These are phyloP conservation scores for Balanococcus diminutus DNA, from an alignment of 2,888 invertebrate genomes.

Conservation along the genomic window DNA sequence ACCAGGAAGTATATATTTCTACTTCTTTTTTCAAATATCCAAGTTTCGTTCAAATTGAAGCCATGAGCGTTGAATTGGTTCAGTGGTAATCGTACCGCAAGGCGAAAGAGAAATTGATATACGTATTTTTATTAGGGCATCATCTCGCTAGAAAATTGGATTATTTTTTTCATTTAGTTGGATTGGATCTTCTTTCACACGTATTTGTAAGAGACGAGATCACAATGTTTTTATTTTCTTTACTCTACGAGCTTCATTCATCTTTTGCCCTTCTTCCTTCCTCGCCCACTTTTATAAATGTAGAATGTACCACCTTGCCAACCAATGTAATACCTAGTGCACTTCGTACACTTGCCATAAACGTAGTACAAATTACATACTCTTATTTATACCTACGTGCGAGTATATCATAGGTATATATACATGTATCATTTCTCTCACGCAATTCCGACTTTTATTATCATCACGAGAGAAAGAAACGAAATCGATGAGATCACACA, in stretches of 20 bases:
- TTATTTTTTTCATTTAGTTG: constrained; percentile 14
- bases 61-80: too few relatives aligned
- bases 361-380: neutral
- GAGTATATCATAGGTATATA: neutral
- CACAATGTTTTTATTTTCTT: neutral
- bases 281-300: neutral
- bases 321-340: neutral
- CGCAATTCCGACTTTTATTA: neutral
- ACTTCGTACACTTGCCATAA: neutral
- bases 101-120: neutral
- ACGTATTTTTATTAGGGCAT: neutral
- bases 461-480: neutral
- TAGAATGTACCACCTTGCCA: neutral
- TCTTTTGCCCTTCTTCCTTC: neutral
- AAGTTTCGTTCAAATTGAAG: too few relatives aligned
- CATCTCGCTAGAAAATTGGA: neutral
- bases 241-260: neutral
- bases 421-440: neutral
- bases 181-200: neutral
- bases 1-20: too few relatives aligned
- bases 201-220: neutral
- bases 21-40: too few relatives aligned
- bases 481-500: neutral
- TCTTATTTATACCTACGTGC: neutral
- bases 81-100: too few relatives aligned